Evolutionary conservation across 2,113 vertebrate species (phyloP).

Genomic region (Formicarius rufipectus): DNA sequence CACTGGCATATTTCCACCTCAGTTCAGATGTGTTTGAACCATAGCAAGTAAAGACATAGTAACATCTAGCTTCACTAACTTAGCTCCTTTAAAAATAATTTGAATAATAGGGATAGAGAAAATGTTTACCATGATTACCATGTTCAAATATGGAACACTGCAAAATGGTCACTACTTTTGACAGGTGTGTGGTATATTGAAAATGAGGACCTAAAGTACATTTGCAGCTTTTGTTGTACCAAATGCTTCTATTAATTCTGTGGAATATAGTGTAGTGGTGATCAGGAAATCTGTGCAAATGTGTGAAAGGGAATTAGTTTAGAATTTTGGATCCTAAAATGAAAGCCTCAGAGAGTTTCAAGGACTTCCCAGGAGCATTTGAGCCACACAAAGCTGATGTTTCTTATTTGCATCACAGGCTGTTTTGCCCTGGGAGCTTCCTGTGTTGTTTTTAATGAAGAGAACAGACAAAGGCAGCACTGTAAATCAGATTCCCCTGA

Average conservation of each 20-base stretch:
- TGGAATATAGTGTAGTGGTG: neutral
- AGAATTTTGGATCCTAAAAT: slow-evolving; percentile 3
- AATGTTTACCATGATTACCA: neutral
- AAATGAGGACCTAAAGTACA: neutral
- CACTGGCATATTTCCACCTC: neutral
- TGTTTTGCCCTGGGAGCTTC: neutral
- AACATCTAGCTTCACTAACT: neutral
- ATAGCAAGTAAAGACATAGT: neutral
- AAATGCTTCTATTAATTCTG: neutral
- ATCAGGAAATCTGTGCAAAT: neutral
- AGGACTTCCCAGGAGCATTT: neutral
- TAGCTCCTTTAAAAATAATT: neutral
- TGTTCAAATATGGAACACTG: neutral
- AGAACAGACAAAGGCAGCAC: slow-evolving; percentile 34
- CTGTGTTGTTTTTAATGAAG: slow-evolving; percentile 6
- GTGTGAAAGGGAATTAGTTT: neutral
- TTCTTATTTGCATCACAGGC: neutral
- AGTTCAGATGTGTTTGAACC: neutral
- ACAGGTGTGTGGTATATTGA: neutral
- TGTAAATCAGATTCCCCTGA: slow-evolving; percentile 28
- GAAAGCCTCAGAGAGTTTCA: neutral
- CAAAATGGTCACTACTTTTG: neutral
- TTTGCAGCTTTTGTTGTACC: neutral
- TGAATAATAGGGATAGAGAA: neutral
- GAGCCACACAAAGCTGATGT: neutral